Evolutionary conservation across 2,888 invertebrate genomes (phyloP), one percentile per base, ranked within the genome.

Genomic region (Agrotis clavis): DNA sequence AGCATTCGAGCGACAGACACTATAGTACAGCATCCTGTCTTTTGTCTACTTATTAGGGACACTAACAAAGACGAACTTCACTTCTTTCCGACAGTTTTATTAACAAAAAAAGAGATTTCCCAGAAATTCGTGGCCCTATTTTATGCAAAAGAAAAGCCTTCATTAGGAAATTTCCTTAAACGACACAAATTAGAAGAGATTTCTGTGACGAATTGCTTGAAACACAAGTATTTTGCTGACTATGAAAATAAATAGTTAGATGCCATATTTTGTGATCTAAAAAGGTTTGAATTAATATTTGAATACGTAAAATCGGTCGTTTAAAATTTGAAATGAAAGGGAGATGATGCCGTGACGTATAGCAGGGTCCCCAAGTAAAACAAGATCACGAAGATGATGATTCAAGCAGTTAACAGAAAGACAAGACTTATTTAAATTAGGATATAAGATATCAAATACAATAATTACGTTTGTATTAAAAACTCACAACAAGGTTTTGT

Each of bases 11-110:
- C 47, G 48, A 14, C 53, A 21, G 62, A 11, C 70, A 30, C 72
- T 65, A 59, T 74, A 63, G 53, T 68, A 72, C 21, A 25, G 56
- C 65, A 30, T 54, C 69, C 73, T 63, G 70, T 21, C 74, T 70
- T 77, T 83, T 85, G 80, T 84, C 78, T 68, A 66, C 60, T 72
- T 79, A 79, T 85, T 69, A 71, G 56, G 57, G 63, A 48, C 57
- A 61, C 62, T 72, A 78, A 78, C 83, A 81, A 85, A 81, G 77
- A 71, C 68, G 48, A 81, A 83, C 71, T 74, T 76, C 60, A 70
- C 65, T 71, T 67, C 47, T 77, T 78, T 81, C 74, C 71, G 56
- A 35, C 63, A 70, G 65, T 78, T 82, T 78, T 78, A 75, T 82
- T 71, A 74, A 77, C 57, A 68, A 85, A 77, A 25, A 79, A 83